Evolutionary conservation across 2,888 invertebrate genomes (phyloP), one percentile per base, ranked within the genome.

Genomic region (Syrista parreyssii): DNA sequence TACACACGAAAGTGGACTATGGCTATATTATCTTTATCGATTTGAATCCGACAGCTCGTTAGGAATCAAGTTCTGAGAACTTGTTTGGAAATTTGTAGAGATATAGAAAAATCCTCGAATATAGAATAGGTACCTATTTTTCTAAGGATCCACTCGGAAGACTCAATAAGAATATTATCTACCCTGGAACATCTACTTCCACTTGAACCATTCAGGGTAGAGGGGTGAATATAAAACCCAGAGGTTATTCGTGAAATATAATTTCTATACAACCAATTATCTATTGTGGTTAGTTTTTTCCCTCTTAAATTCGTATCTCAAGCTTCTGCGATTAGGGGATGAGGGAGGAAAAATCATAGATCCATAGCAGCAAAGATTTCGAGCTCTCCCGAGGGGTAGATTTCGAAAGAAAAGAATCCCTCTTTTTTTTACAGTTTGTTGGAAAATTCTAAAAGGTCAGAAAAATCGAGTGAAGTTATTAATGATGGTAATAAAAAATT

Each of bases 251-350:
- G 36, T 68, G 68, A 78, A 31, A 33, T 55, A 75, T n/a, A 68
- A 78, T 75, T 78, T 78, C 78, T 78, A 78, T 78, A 55, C 78
- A 68, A 78, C 73, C 75, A 40, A 78, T 78, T 75, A 74, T 73
- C 78, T 68, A 78, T 78, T 78, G 78, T 78, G 33, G 40, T 68
- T 36, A 2, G 15, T 55, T 55, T 55, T 55, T 23, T 9, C 15
- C 9, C 2, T 9, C 71, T 78, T 68, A 75, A 78, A 32, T 78
- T 72, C 75, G 55, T 72, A 75, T 73, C 55, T 78, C 32, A 72
- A 71, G 31, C 31, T 71, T 71, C 71, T 71, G 55, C 9, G 23
- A 1, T 9, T 23, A 6, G 23, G 0, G 0, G 23, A 55, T 23
- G 55, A 55, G 15, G 55, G 3, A 55, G 55, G 23, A 55, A 55